Percentiles rank a stretch among this genome's conserved stretches.
These are phyloP conservation scores for Ceratotherium simum DNA, from an alignment of 2,113 vertebrate species.

Conservation along the genomic window DNA sequence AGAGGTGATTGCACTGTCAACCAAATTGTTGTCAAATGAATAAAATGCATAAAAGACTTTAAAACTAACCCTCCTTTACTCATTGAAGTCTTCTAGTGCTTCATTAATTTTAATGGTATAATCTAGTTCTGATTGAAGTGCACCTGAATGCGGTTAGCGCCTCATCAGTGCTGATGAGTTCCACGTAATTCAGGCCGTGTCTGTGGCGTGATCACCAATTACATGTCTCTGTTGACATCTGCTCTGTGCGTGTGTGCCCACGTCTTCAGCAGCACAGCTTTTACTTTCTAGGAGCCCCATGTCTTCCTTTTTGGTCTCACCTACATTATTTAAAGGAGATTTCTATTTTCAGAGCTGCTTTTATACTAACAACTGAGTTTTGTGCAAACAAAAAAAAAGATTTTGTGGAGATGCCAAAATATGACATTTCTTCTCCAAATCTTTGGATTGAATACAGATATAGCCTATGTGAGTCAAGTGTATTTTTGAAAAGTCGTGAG, in stretches of 20 bases:
- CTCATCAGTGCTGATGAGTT: constrained; percentile 76
- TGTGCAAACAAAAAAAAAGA: neutral
- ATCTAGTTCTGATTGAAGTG: constrained; percentile 75
- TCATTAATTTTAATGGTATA: constrained; percentile 76
- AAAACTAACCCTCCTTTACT: constrained; percentile 58
- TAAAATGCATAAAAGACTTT: constrained; percentile 63
- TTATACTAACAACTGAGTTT: neutral
- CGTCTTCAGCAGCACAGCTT: neutral
- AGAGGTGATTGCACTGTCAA: constrained; percentile 43
- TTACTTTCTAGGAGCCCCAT: neutral
- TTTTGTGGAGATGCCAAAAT: neutral
- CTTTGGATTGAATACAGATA: neutral
- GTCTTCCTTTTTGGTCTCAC: neutral
- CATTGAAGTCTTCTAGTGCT: constrained; percentile 65
- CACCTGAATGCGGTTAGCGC: constrained; percentile 74
- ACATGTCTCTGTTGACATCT: neutral
- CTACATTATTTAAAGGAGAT: neutral
- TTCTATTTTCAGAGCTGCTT: neutral
- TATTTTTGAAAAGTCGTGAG: neutral
- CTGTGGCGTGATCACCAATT: constrained; percentile 24
- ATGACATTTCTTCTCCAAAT: neutral
- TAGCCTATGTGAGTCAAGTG: neutral
- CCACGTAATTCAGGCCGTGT: neutral
- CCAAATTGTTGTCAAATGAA: constrained; percentile 64
- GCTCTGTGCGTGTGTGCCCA: neutral